These are phyloP conservation scores for Rynchops niger DNA, from an alignment of 2,113 vertebrate species.

Conservation along the genomic window DNA sequence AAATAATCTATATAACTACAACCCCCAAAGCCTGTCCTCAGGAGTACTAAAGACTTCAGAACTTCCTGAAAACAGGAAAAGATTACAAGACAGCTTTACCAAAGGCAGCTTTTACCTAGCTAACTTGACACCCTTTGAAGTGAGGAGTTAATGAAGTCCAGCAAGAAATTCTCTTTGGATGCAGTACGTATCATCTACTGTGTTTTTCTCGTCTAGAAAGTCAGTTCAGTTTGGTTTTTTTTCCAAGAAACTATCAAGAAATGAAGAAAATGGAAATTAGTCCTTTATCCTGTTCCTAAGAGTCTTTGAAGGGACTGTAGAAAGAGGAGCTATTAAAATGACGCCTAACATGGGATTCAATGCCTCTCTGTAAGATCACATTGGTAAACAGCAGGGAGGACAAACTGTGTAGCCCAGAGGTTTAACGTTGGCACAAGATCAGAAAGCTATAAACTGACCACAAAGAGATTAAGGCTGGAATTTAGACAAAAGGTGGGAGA, in stretches of 20 bases:
- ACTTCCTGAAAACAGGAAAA: not conserved
- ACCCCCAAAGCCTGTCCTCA: not conserved
- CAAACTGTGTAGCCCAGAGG: not conserved
- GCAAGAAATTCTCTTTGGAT: not conserved
- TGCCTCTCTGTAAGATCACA: not conserved
- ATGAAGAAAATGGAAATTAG: not conserved
- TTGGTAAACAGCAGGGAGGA: not conserved
- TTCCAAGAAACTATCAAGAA: not conserved
- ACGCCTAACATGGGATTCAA: not conserved
- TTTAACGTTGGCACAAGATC: not conserved
- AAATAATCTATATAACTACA: not conserved
- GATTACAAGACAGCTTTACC: not conserved
- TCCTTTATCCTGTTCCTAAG: not conserved
- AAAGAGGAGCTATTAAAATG: not conserved
- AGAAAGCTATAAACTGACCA: not conserved
- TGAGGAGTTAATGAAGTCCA: not conserved
- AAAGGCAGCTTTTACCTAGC: not conserved
- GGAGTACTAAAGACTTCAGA: not conserved
- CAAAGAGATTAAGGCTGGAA: not conserved
- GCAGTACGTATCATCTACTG: not conserved
- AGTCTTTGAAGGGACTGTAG: not conserved
- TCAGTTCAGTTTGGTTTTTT: not conserved
- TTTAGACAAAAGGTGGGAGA: not conserved
- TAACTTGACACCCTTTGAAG: not conserved
- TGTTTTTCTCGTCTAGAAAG: not conserved